Conservation (phyloP, 2,797 vertebrate genomes). For the Gallinago nigripennis region DNA sequence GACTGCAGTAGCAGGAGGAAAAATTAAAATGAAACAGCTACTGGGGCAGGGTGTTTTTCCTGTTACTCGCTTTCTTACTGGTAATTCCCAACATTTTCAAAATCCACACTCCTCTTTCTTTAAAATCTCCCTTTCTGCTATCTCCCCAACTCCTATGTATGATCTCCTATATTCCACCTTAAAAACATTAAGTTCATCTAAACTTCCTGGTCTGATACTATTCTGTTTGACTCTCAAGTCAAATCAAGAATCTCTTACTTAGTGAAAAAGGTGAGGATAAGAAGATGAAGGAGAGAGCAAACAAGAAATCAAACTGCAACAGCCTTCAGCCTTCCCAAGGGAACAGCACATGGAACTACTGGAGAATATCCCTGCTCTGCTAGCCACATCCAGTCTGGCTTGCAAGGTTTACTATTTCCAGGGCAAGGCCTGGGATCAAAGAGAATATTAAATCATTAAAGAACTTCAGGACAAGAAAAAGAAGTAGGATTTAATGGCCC, state of each 20-base stretch:
- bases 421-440: neutral
- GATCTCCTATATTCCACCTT: neutral
- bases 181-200: neutral
- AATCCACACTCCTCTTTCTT: neutral
- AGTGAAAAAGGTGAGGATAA: neutral
- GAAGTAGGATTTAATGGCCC: slow-evolving; percentile 6
- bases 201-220: neutral
- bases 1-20: neutral
- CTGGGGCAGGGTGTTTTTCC: neutral
- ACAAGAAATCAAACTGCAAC: neutral
- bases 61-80: neutral
- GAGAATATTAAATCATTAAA: neutral
- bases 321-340: neutral
- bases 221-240: neutral
- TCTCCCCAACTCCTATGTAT: neutral
- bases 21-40: neutral
- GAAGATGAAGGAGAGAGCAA: neutral
- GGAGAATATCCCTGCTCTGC: neutral
- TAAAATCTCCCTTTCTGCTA: neutral
- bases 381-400: neutral
- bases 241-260: neutral
- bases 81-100: neutral
- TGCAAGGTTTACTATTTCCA: neutral
- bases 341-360: rapidly evolving
- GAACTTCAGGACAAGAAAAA: neutral